A percentile compares a stretch with the other conserved stretches of the same genome.
These are phyloP conservation scores for Rallus crepitans DNA, from an alignment of 2,797 vertebrate species.

Conservation along the genomic window DNA sequence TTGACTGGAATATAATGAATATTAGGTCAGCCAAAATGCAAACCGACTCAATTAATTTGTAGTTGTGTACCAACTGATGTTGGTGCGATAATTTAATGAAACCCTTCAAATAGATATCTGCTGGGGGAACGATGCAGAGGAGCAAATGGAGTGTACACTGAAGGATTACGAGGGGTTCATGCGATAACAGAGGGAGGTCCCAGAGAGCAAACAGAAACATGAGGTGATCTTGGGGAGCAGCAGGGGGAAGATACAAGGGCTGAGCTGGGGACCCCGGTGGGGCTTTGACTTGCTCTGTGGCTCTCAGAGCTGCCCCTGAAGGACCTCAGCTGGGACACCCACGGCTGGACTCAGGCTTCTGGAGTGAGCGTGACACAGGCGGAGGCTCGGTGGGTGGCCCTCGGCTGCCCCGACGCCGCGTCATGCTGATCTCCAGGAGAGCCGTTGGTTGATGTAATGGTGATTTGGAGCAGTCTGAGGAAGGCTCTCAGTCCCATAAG, in stretches of 20 bases:
- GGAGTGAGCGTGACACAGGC: neutral
- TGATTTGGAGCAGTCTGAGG: neutral
- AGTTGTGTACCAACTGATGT: constrained; percentile 41
- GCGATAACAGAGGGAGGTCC: neutral
- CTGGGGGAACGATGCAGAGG: neutral
- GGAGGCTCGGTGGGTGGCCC: constrained; percentile 18
- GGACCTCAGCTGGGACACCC: neutral
- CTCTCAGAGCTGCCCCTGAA: neutral
- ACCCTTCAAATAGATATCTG: constrained; percentile 29
- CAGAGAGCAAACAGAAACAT: neutral
- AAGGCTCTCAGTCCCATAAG: fast-evolving
- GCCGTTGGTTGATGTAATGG: neutral
- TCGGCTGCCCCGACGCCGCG: fast-evolving
- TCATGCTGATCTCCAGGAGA: fast-evolving
- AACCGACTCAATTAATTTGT: constrained; percentile 57
- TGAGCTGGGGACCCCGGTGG: fast-evolving
- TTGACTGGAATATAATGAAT: constrained; percentile 50
- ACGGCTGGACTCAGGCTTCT: neutral
- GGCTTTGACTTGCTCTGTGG: neutral
- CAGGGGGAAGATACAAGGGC: neutral
- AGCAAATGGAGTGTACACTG: neutral
- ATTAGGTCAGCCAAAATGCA: constrained; percentile 64
- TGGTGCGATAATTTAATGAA: constrained; percentile 57
- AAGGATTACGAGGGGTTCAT: neutral
- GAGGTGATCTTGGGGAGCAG: neutral